These are phyloP conservation scores for Tragopan temminckii DNA, from an alignment of 2,797 vertebrate genomes.

Conservation along the genomic window DNA sequence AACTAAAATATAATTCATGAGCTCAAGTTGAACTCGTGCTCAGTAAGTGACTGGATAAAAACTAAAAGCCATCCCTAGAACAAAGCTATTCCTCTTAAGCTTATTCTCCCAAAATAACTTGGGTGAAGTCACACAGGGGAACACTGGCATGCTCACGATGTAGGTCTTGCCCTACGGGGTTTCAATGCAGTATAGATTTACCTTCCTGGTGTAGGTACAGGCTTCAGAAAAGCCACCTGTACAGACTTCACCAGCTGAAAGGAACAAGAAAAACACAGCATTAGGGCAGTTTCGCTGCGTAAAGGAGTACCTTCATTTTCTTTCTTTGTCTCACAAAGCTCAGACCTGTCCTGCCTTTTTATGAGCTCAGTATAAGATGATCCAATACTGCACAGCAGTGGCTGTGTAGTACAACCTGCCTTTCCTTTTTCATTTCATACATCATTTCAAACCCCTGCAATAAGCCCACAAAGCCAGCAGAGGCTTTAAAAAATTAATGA, in stretches of 20 bases:
- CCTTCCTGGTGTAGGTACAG: background rate
- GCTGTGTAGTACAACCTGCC: background rate
- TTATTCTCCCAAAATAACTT: background rate
- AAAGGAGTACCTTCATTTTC: background rate
- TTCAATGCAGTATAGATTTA: background rate
- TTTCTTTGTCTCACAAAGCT: background rate
- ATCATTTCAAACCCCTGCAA: constrained; percentile 55
- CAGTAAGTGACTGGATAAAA: background rate
- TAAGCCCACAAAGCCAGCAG: constrained; percentile 62
- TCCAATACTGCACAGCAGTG: background rate
- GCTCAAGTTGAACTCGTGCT: background rate
- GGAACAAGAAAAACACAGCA: background rate
- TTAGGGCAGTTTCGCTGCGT: background rate
- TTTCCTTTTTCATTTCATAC: constrained; percentile 64
- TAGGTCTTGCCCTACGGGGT: accelerated
- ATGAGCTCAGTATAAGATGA: background rate
- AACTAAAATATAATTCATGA: background rate
- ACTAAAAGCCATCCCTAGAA: background rate
- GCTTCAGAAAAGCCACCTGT: background rate
- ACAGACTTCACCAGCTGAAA: background rate
- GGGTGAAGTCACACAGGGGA: background rate
- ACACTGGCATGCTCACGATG: background rate
- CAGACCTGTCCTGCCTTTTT: constrained; percentile 5
- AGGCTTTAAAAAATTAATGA: constrained; percentile 79
- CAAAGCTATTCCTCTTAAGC: accelerated